These are phyloP conservation scores for Phyllopteryx taeniolatus DNA, from an alignment of 2,113 vertebrate species.

Conservation along the genomic window DNA sequence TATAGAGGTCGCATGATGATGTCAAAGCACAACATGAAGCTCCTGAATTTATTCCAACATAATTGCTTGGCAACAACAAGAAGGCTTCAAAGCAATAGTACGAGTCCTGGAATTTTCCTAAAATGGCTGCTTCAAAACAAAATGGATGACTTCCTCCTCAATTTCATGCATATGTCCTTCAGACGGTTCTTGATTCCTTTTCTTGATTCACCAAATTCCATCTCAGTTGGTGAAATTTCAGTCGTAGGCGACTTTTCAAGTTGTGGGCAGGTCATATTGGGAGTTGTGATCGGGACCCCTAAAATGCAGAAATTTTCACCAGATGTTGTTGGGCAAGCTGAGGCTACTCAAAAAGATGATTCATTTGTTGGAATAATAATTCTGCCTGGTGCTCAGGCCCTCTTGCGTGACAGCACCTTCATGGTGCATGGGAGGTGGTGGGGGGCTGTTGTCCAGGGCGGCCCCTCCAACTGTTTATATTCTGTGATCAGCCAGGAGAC, in stretches of 20 bases:
- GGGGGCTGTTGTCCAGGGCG: neutral
- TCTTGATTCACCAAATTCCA: neutral
- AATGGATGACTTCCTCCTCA: no score
- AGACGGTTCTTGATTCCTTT: no score
- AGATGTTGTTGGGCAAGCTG: neutral
- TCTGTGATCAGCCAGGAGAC: slow-evolving; percentile 9
- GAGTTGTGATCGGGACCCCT: neutral
- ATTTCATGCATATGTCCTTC: no score
- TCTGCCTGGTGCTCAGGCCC: neutral
- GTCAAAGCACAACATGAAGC: neutral
- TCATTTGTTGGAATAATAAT: neutral
- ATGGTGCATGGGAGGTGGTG: neutral
- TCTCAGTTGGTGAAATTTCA: neutral
- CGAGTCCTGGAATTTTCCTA: no score
- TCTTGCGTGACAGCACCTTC: slow-evolving; percentile 2
- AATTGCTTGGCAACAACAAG: neutral
- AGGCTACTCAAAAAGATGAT: neutral
- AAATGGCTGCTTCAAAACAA: no score
- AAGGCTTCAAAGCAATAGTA: neutral
- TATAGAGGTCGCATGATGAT: neutral
- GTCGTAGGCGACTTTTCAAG: neutral
- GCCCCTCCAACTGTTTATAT: slow-evolving; percentile 12
- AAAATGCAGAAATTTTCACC: neutral
- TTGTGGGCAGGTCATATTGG: no score
- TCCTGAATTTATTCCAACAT: neutral